Conservation (phyloP, 2,113 vertebrate genomes). For the Willisornis vidua region DNA sequence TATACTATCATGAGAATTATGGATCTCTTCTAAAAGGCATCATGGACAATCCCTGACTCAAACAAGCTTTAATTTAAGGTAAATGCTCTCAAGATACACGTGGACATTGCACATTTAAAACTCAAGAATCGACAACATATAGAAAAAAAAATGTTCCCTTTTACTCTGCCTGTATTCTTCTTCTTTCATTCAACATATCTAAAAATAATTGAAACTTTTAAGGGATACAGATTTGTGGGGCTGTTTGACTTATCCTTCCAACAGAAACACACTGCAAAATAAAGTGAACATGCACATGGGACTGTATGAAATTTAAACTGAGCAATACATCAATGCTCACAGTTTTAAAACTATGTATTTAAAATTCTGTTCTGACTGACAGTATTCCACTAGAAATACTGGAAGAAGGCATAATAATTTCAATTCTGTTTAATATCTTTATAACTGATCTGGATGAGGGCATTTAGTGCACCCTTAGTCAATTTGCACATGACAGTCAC, state of each 20-base stretch:
- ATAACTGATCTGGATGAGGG: neutral
- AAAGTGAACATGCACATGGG: neutral
- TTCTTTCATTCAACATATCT: neutral
- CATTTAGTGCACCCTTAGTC: neutral
- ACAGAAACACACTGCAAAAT: neutral
- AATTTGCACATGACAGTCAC: neutral
- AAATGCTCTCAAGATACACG: neutral
- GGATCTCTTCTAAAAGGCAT: neutral
- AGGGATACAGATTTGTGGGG: neutral
- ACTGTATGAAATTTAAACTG: neutral
- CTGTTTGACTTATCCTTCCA: neutral
- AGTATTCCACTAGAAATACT: neutral
- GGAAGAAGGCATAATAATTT: neutral
- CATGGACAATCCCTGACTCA: neutral
- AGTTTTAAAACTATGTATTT: neutral
- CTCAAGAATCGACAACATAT: neutral
- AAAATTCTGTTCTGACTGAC: neutral
- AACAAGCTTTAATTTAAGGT: neutral
- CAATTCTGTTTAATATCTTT: neutral
- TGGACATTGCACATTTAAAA: neutral
- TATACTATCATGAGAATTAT: neutral
- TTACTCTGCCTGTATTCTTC: neutral
- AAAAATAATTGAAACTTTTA: neutral
- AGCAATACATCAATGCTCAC: neutral
- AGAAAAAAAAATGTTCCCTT: neutral